Conservation (phyloP, 2,888 invertebrate genomes). For the Bruchidius siliquastri region DNA sequence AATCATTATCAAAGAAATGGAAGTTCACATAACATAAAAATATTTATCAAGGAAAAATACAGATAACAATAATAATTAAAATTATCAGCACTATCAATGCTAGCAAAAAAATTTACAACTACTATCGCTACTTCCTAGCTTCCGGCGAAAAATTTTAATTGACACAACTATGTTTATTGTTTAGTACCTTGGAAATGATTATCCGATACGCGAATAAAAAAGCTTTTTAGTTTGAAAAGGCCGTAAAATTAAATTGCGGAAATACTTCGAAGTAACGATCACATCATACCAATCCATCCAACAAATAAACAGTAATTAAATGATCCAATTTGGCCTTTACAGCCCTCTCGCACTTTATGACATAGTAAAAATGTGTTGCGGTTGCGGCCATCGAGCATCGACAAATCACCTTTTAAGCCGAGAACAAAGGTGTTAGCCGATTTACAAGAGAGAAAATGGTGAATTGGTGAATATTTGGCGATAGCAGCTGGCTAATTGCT, state of each 20-base stretch:
- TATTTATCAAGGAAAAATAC: background rate
- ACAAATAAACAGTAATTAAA: conserved; percentile 14
- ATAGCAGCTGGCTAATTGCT: background rate
- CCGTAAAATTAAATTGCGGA: background rate
- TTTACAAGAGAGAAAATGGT: background rate
- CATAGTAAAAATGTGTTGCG: background rate
- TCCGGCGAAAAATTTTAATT: background rate
- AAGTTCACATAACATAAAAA: background rate
- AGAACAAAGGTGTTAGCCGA: background rate
- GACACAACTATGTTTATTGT: background rate
- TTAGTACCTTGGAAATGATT: background rate
- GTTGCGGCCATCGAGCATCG: background rate
- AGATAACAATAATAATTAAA: background rate
- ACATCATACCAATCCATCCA: background rate
- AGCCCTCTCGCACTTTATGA: conserved; percentile 9
- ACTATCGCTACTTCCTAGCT: background rate
- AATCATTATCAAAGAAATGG: background rate
- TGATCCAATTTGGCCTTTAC: conserved; percentile 20
- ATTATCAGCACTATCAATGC: background rate
- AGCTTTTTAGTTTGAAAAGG: background rate
- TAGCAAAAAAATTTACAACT: background rate
- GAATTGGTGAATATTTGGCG: background rate
- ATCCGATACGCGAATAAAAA: background rate
- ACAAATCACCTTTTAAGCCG: background rate
- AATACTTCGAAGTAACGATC: background rate